A percentile compares a stretch with the other conserved stretches of the same genome.
These are phyloP conservation scores for Drosophila pruinosa DNA, from an alignment of 1,140 invertebrate species.

Conservation along the genomic window DNA sequence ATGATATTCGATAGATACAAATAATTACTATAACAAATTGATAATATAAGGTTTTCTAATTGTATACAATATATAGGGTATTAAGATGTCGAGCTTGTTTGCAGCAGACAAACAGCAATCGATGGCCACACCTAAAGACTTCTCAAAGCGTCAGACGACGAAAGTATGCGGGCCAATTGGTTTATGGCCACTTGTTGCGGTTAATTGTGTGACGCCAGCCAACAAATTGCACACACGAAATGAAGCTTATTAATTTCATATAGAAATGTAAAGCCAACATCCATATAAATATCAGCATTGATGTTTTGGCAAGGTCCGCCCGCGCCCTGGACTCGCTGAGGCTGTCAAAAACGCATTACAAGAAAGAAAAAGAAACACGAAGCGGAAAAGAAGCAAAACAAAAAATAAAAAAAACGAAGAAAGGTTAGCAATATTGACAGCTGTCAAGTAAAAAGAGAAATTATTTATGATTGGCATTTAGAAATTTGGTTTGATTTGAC, in stretches of 20 bases:
- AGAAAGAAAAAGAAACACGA: not conserved
- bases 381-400: not conserved
- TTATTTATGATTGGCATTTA: conserved; percentile 77
- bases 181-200: conserved; percentile 71
- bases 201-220: conserved; percentile 61
- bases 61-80: no score
- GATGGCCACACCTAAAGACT: conserved; percentile 19
- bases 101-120: not conserved
- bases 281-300: conserved; percentile 2
- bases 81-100: not conserved
- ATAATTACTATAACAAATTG: no score
- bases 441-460: conserved; percentile 59
- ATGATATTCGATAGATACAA: no score
- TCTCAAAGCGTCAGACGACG: conserved; percentile 14
- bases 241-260: conserved; percentile 61
- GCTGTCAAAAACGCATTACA: conserved; percentile 65
- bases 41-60: no score
- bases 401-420: not conserved
- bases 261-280: conserved; percentile 27
- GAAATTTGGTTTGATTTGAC: conserved; percentile 74
- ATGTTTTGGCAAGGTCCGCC: conserved; percentile 40
- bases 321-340: conserved; percentile 6
- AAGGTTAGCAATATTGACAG: conserved; percentile 34
- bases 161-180: conserved; percentile 57
- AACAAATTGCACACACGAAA: conserved; percentile 57